These are phyloP conservation scores for Agrypnia vestita DNA, from an alignment of 1,140 invertebrate species.

Conservation along the genomic window DNA sequence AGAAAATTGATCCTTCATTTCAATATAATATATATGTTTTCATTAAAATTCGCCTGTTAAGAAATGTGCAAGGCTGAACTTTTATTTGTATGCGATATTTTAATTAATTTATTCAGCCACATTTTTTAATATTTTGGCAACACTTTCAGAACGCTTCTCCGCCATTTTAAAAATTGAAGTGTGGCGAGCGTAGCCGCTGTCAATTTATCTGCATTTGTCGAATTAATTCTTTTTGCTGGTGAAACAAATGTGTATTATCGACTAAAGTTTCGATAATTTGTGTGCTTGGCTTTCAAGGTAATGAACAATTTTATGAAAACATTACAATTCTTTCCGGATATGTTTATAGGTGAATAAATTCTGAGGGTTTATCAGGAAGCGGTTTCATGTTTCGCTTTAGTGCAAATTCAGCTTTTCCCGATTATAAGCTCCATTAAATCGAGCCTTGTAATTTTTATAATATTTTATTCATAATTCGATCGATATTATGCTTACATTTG, in stretches of 20 bases:
- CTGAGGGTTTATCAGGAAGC: background rate
- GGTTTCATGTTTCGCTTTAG: constrained; percentile 21
- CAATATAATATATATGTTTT: no score
- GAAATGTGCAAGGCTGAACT: no score
- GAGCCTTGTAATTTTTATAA: no score
- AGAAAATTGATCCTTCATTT: no score
- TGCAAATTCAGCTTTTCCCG: background rate
- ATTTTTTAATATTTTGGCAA: background rate
- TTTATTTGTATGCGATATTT: no score
- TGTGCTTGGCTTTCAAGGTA: background rate
- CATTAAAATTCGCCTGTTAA: no score
- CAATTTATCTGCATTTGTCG: constrained; percentile 19
- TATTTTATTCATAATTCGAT: no score
- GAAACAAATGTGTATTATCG: constrained; percentile 9
- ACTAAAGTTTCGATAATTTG: background rate
- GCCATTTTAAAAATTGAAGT: constrained; percentile 37
- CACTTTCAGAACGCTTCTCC: constrained; percentile 25
- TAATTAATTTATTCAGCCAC: no score
- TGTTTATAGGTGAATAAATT: background rate
- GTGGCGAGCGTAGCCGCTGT: constrained; percentile 9
- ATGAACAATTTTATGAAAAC: background rate
- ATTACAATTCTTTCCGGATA: background rate
- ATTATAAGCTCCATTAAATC: background rate
- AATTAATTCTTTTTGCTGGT: constrained; percentile 17
- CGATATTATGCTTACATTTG: no score